Conservation (phyloP, 2,113 vertebrate genomes). For the Heterocephalus glaber region DNA sequence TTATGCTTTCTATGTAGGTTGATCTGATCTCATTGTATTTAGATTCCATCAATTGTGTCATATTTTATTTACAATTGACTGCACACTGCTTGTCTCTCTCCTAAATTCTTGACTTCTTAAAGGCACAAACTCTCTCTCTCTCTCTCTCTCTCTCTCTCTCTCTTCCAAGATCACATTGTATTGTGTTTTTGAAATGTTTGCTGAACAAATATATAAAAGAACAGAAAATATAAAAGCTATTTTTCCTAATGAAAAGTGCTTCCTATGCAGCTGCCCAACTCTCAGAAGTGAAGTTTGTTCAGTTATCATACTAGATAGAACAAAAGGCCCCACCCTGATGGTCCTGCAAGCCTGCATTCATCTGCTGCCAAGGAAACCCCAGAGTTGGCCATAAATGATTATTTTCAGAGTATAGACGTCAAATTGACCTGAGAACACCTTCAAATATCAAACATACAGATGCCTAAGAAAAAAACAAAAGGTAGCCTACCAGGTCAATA, state of each 20-base stretch:
- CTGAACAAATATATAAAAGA: not conserved
- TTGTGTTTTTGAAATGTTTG: slow-evolving; percentile 10
- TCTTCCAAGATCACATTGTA: not conserved
- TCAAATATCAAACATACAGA: slow-evolving; percentile 32
- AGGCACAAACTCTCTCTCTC: not conserved
- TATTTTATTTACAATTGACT: not conserved
- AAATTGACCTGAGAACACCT: not conserved
- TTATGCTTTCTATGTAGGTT: not conserved
- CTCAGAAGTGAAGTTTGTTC: not conserved
- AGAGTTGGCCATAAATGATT: not conserved
- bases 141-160: not conserved
- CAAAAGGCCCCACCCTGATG: not conserved
- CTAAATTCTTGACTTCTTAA: not conserved
- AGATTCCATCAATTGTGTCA: not conserved
- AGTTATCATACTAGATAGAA: not conserved
- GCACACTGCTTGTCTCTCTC: not conserved
- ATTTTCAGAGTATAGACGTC: not conserved
- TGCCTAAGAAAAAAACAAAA: not conserved
- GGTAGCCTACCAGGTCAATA: not conserved
- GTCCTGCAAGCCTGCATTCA: not conserved
- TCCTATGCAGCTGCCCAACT: not conserved
- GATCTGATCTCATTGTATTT: not conserved
- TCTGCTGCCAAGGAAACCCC: not conserved
- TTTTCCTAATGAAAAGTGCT: slow-evolving; percentile 1
- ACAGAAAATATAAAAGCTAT: not conserved